Evolutionary conservation across 2,888 invertebrate species (phyloP).

Genomic region (Hartigia nigra): DNA sequence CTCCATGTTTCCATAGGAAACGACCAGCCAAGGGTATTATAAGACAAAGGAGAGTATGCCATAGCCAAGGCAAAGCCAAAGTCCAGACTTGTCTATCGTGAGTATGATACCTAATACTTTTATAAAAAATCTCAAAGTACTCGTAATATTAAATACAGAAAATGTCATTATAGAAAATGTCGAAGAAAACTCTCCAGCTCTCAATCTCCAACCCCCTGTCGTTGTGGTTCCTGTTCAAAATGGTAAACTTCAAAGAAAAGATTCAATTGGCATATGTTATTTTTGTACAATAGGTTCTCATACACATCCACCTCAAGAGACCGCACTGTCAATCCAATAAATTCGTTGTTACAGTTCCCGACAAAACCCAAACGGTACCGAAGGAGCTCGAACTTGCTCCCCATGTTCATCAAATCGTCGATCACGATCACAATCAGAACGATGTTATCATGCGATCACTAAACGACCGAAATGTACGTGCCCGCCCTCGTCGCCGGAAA

Average conservation of each 20-base stretch:
- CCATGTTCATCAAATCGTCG: constrained; percentile 19
- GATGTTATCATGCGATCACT: constrained; percentile 37
- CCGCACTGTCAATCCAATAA: neutral
- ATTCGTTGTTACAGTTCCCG: constrained; percentile 11
- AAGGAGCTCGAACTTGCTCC: constrained; percentile 15
- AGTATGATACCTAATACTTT: constrained; percentile 21
- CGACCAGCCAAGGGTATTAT: constrained; percentile 47
- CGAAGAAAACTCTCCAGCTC: constrained; percentile 17
- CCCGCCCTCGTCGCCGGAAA: constrained; percentile 18
- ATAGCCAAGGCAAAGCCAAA: constrained; percentile 44
- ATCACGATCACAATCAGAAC: constrained; percentile 27
- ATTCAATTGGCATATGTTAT: neutral
- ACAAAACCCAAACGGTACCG: constrained; percentile 16
- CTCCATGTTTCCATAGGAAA: constrained; percentile 43
- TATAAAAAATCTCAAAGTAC: neutral
- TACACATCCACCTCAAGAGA: neutral
- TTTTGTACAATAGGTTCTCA: neutral
- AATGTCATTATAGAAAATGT: constrained; percentile 13
- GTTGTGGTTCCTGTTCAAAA: constrained; percentile 16
- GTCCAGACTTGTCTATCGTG: constrained; percentile 41
- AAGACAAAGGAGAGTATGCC: constrained; percentile 60
- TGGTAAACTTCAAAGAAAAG: constrained; percentile 15
- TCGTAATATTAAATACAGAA: neutral
- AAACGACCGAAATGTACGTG: constrained; percentile 27
- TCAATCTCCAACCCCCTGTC: constrained; percentile 9